Evolutionary conservation across 2,888 invertebrate genomes (phyloP).

Genomic region (Drosophila atripex): DNA sequence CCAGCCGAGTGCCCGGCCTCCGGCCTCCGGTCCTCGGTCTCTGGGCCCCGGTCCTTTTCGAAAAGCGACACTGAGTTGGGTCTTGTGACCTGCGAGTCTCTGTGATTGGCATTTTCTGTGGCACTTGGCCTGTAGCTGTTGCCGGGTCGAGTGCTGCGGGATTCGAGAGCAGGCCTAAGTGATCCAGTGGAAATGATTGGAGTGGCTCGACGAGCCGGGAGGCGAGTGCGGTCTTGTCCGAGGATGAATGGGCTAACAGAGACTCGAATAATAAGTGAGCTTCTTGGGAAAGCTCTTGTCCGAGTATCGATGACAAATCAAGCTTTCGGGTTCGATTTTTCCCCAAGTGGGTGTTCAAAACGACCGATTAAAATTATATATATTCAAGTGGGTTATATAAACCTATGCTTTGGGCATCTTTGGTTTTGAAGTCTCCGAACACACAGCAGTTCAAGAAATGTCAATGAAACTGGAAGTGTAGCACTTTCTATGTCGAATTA

Average conservation of each 20-base stretch:
- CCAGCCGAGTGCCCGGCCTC: conserved; percentile 28
- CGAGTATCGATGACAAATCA: conserved; percentile 15
- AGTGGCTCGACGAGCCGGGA: conserved; percentile 15
- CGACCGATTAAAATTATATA: neutral
- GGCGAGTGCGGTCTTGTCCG: neutral
- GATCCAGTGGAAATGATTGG: conserved; percentile 33
- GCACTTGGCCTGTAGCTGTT: conserved; percentile 30
- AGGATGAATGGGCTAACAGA: conserved; percentile 15
- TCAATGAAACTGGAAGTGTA: too few species aligned
- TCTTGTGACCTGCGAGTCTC: conserved; percentile 7
- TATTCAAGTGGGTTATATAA: neutral
- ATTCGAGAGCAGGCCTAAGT: conserved; percentile 36
- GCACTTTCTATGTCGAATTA: too few species aligned
- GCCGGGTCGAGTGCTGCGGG: conserved; percentile 27
- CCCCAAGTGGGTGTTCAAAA: neutral
- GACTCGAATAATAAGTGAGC: conserved; percentile 11
- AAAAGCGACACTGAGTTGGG: conserved; percentile 1
- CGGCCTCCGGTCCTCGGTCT: conserved; percentile 26
- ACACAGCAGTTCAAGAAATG: too few species aligned
- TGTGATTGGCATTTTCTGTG: conserved; percentile 45
- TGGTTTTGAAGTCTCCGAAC: too few species aligned
- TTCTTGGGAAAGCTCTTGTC: conserved; percentile 21
- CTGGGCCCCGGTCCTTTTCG: conserved; percentile 10
- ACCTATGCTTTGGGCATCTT: neutral
- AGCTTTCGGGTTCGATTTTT: conserved; percentile 14